Conservation (phyloP, 1,140 invertebrate genomes). For the Pseudomyrmex cubaensis region DNA sequence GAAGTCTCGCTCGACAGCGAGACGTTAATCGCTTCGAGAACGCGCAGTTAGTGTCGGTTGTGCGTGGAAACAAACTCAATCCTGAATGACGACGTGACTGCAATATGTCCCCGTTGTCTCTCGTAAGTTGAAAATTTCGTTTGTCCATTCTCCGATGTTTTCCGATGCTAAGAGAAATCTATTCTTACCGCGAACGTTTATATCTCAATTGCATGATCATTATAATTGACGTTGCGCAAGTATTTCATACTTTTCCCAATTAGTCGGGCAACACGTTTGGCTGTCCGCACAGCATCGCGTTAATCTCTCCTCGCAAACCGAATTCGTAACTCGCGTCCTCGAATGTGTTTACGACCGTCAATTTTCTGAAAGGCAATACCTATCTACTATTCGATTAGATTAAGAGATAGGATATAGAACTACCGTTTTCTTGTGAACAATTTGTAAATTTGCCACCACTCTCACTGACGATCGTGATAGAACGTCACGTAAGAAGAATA, state of each 20-base stretch:
- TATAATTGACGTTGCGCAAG: conserved; percentile 11
- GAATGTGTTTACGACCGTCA: conserved; percentile 54
- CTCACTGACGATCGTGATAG: conserved; percentile 44
- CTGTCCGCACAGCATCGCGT: conserved; percentile 14
- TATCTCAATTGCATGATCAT: neutral
- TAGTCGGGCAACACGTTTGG: conserved; percentile 1
- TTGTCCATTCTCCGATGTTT: neutral
- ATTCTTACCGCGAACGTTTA: neutral
- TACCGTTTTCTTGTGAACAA: conserved; percentile 20
- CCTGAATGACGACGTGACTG: conserved; percentile 34
- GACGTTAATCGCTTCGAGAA: conserved; percentile 14
- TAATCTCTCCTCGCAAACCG: conserved; percentile 27
- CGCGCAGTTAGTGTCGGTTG: conserved; percentile 28
- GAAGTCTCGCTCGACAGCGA: conserved; percentile 27
- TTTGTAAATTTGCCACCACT: conserved; percentile 47
- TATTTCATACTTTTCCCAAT: conserved; percentile 9
- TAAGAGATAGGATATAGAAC: conserved; percentile 44
- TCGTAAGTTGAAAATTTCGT: conserved; percentile 1
- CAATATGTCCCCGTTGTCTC: conserved; percentile 25
- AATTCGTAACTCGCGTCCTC: conserved; percentile 51
- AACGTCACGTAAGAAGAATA: neutral
- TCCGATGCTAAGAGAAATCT: neutral
- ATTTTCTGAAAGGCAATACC: conserved; percentile 59
- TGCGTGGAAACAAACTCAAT: conserved; percentile 13
- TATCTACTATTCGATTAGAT: conserved; percentile 57